Evolutionary conservation across 2,113 vertebrate species (phyloP).

Genomic region (Ochotona princeps): DNA sequence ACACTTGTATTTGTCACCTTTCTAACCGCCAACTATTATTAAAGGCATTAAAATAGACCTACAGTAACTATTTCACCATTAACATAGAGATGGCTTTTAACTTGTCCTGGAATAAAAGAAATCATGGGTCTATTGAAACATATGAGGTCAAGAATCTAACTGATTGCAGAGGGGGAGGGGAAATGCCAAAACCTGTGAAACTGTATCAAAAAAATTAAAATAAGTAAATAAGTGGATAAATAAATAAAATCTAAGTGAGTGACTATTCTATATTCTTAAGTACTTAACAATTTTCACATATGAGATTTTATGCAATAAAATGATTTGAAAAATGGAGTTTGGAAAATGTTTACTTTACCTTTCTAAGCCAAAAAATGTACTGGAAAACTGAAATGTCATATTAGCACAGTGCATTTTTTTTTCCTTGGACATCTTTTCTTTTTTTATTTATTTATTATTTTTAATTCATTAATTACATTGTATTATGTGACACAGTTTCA

Average conservation of each 20-base stretch:
- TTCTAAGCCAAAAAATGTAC: constrained; percentile 40
- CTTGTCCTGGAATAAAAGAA: constrained; percentile 70
- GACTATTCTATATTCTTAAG: constrained; percentile 51
- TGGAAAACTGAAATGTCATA: constrained; percentile 20
- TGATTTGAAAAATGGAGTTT: constrained; percentile 57
- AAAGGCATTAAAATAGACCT: constrained; percentile 70
- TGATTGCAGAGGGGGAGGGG: neutral
- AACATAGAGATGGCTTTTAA: constrained; percentile 72
- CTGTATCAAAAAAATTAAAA: too few relatives aligned
- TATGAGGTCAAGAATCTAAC: constrained; percentile 60
- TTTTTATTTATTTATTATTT: too few relatives aligned
- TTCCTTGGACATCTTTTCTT: too few relatives aligned
- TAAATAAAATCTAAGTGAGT: neutral
- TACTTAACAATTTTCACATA: constrained; percentile 54
- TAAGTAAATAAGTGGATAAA: too few relatives aligned
- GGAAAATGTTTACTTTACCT: constrained; percentile 58
- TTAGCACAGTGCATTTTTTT: constrained; percentile 49
- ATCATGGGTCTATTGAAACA: constrained; percentile 43
- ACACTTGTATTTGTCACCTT: constrained; percentile 71
- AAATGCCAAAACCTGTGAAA: too few relatives aligned
- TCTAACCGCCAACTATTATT: constrained; percentile 61
- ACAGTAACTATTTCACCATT: constrained; percentile 70
- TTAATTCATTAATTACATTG: too few relatives aligned
- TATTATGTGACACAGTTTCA: too few relatives aligned
- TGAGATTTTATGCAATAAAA: constrained; percentile 56